Percentiles rank a stretch among this genome's conserved stretches.
Conservation (phyloP, 2,888 invertebrate species). For the Operophtera brumata region DNA sequence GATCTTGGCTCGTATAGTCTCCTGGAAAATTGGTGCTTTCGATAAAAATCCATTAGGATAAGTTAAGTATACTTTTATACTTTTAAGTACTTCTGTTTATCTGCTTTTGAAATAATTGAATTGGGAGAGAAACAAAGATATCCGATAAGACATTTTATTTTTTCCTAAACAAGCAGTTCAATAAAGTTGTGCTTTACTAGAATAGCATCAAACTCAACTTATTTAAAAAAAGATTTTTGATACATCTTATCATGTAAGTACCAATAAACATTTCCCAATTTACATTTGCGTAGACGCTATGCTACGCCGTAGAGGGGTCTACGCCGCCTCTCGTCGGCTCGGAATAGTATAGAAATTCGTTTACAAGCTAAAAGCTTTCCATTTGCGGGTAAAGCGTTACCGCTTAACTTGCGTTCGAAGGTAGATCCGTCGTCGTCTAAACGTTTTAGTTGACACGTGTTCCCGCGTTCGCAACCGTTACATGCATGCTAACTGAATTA, state of each 20-base stretch:
- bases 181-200: not conserved
- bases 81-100: not conserved
- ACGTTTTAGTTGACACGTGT: slow-evolving; percentile 33
- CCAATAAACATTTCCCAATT: not conserved
- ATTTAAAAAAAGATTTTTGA: no score
- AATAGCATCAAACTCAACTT: no score
- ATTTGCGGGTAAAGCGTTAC: slow-evolving; percentile 56
- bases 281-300: slow-evolving; percentile 8
- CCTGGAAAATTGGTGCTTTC: no score
- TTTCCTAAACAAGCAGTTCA: not conserved
- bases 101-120: not conserved
- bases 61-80: not conserved
- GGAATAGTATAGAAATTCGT: slow-evolving; percentile 57
- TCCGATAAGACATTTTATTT: not conserved
- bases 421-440: slow-evolving; percentile 29
- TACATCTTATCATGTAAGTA: not conserved
- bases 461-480: slow-evolving; percentile 13
- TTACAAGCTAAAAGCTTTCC: slow-evolving; percentile 71
- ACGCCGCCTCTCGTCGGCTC: slow-evolving; percentile 8
- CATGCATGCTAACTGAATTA: slow-evolving; percentile 9
- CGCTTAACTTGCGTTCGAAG: slow-evolving; percentile 25
- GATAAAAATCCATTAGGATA: no score
- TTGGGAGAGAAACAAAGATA: not conserved
- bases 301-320: slow-evolving; percentile 16
- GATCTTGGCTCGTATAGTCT: no score